Base-by-base conservation (phyloP, 2,113 vertebrate genomes). In the Turnix velox region DNA sequence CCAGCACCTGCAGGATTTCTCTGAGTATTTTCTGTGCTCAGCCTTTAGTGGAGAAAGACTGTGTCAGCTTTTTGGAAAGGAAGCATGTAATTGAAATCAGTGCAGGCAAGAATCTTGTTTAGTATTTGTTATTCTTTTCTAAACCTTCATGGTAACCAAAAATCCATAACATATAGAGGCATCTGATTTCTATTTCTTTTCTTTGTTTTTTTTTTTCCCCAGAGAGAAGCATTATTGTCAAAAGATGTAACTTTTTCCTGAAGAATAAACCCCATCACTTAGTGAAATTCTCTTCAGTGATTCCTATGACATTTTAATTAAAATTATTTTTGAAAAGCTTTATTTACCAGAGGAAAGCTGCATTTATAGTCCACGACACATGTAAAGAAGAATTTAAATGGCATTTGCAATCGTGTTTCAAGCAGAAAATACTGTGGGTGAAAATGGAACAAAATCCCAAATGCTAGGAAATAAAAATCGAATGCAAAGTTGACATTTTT, bases 271-370 rank as follows among this genome's bases (percentile, higher is more conserved):
- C 7, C 1, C 17, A 49, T 15, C 4, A 46, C 59, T 76, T 58
- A 42, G 27, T 58, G 42, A 46, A 68, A 57, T 31, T 88, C 8
- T 65, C 31, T 62, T 62, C 14, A 69, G 23, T 51, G 78, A 35
- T 57, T 91, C n/a, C 35, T 73, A 25, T 76, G 80, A 71, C 66
- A n/a, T 76, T 91, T 91, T 92, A 95, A 92, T 94, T 82, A 93
- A 96, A 96, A 84, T 30, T 9, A 37, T 65, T 93, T 93, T 88
- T 75, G 1, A 95, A 92, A 84, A 82, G 74, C 63, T 96, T 96
- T 93, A 91, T 96, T 96, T 91, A 79, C 66, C 66, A 69, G 54
- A 94, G 48, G 27, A 78, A 84, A 95, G 30, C 25, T 73, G 54
- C 52, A 68, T 87, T 92, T 93, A 78, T 42, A 55, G 74, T 49